These are phyloP conservation scores for Temnothorax rugatulus DNA, from an alignment of 2,888 invertebrate genomes.

Conservation along the genomic window DNA sequence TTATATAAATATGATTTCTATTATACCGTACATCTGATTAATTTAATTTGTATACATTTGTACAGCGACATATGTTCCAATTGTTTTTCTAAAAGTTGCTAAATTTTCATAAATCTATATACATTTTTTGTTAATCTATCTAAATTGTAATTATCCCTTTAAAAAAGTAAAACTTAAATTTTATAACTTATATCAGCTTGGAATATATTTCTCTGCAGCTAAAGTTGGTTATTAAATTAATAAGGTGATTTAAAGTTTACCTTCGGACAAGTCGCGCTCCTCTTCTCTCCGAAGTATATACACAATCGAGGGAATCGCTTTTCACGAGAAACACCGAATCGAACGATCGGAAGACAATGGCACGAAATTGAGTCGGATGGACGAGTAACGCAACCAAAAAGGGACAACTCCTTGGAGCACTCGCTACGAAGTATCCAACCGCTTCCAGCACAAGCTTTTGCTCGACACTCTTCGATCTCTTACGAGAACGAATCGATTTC, in stretches of 20 bases:
- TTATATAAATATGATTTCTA: neutral
- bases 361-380: slow-evolving; percentile 61
- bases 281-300: slow-evolving; percentile 51
- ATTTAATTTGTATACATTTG: neutral
- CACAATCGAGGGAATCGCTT: slow-evolving; percentile 52
- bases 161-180: slow-evolving; percentile 1
- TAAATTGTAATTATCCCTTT: neutral
- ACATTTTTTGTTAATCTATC: neutral
- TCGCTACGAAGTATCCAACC: slow-evolving; percentile 37
- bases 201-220: neutral
- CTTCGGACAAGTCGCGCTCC: slow-evolving; percentile 56
- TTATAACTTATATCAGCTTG: neutral
- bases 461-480: slow-evolving; percentile 45
- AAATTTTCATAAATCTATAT: neutral
- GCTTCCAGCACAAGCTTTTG: slow-evolving; percentile 43
- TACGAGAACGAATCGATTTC: slow-evolving; percentile 35
- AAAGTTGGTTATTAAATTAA: slow-evolving; percentile 27
- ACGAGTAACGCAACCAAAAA: slow-evolving; percentile 29
- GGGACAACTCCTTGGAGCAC: slow-evolving; percentile 26
- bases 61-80: neutral
- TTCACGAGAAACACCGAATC: slow-evolving; percentile 58
- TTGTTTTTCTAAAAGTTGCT: neutral
- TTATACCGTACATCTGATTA: neutral
- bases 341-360: slow-evolving; percentile 60
- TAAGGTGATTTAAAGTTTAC: slow-evolving; percentile 59